Evolutionary conservation across 1,140 invertebrate genomes (phyloP).

Genomic region (Brachionus plicatilis): DNA sequence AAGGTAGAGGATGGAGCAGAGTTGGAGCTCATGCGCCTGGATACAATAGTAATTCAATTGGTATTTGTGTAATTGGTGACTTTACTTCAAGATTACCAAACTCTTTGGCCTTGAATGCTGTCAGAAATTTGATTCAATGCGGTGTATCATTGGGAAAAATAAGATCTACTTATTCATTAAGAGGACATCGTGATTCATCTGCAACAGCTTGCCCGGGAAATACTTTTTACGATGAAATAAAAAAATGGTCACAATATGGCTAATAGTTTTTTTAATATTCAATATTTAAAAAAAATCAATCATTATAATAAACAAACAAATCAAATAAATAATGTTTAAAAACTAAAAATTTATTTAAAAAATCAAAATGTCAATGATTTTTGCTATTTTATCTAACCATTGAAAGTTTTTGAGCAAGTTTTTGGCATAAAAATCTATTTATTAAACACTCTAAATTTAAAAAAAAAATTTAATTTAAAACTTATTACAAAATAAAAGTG

Average conservation of each 20-base stretch:
- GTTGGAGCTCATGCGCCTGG: constrained; percentile 63
- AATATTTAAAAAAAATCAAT: neutral
- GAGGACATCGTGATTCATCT: constrained; percentile 44
- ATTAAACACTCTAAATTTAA: neutral
- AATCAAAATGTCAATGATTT: neutral
- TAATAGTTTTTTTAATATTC: neutral
- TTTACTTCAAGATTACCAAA: constrained; percentile 44
- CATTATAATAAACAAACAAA: neutral
- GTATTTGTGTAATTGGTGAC: constrained; percentile 65
- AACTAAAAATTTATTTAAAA: neutral
- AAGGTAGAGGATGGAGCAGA: constrained; percentile 47
- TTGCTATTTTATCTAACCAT: neutral
- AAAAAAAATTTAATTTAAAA: neutral
- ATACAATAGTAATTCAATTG: constrained; percentile 63
- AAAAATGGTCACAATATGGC: neutral
- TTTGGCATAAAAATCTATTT: neutral
- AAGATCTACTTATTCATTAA: constrained; percentile 43
- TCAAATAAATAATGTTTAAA: neutral
- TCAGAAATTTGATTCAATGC: constrained; percentile 45
- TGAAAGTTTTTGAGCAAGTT: neutral
- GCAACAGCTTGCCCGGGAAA: constrained; percentile 44
- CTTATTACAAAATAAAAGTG: neutral
- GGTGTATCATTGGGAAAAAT: constrained; percentile 43
- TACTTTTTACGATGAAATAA: constrained; percentile 44
- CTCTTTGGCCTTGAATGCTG: constrained; percentile 41